Evolutionary conservation across 1,140 invertebrate species (phyloP), one percentile per base, ranked within the genome.

Genomic region (Tetragonula clypearis): DNA sequence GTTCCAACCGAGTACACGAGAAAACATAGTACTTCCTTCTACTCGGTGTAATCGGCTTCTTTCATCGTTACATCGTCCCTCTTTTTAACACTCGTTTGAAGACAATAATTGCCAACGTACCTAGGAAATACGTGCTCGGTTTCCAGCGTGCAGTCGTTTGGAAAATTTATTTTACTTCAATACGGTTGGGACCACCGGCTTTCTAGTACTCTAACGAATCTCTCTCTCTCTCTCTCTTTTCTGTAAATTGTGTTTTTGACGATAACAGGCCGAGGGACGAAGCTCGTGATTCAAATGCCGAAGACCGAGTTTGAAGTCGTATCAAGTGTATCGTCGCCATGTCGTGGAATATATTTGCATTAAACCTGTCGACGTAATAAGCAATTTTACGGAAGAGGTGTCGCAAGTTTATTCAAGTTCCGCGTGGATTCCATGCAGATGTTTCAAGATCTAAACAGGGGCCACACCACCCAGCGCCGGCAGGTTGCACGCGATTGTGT

Each of bases 1-100:
- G 88, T 89, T 90, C 82, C 88, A 87, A 65, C 35, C 74, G 86
- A 86, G 82, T 80, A 86, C 75, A 66, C 84, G 41, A 30, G 35
- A 76, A 82, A 71, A 71, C 80, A 21, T 55, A 53, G 58, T n/a
- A 79, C 87, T 84, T 91, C 85, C 86, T 85, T 82, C 79, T 88
- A 35, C 77, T 30, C 58, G 11, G 17, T 35, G 56, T 30, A 65
- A 73, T 84, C 65, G 77, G 21, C 12, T 73, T 85, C 77, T 79
- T 73, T 79, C 82, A 21, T 79, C 49, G 53, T 21, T 30, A n/a
- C 56, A 11, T 21, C 82, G 53, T 79, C 79, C 21, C 49, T 74
- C 66, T 58, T 73, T 21, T 72, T 79, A 65, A 35, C 76, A 23
- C 58, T 65, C 21, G 23, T 53, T 56, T 17, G 49, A 23, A 55